Evolutionary conservation across 2,888 invertebrate species (phyloP), one percentile per base, ranked within the genome.

Genomic region (Catocala nupta): DNA sequence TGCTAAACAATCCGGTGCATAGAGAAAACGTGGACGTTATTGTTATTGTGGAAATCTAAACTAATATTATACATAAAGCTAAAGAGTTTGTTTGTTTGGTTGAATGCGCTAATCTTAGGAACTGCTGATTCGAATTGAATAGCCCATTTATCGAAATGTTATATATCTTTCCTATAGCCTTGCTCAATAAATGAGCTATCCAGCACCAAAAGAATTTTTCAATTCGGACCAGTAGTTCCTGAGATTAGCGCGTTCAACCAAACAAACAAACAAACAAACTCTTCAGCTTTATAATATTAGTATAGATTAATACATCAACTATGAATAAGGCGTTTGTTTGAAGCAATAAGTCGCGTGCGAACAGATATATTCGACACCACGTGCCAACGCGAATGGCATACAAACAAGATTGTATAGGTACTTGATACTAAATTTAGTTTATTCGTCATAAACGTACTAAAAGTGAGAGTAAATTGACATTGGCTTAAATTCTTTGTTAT

Each of bases 361-460:
- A 54, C n/a, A 11, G 11, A 6, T 52, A 68, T 73, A 65, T 60
- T 63, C 45, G 39, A 56, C 43, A 43, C 60, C 68, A 77, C 75
- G 71, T 70, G 75, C 64, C 50, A 43, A 25, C 8, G 9, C 33
- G 51, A 10, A 49, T 44, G 47, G 11, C 10, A 49, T 50, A 57
- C 56, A 60, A 63, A 77, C 59, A 63, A 59, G 36, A 12, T 16
- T 11, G 10, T 7, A 47, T 43, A n/a, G n/a, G n/a, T n/a, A 7
- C 42, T 12, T 16, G 44, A 59, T 58, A 54, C 54, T 54, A 60
- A 62, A 56, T 61, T 48, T 53, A 57, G 53, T 62, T 13, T 39
- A 34, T 53, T 49, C 34, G 39, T 62, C 52, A 62, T 57, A 61
- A 61, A 55, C 50, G 50, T 51, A 55, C n/a, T 56, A 42, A 62